These are phyloP conservation scores for Meghimatium bilineatum DNA, from an alignment of 2,888 invertebrate species.

Conservation along the genomic window DNA sequence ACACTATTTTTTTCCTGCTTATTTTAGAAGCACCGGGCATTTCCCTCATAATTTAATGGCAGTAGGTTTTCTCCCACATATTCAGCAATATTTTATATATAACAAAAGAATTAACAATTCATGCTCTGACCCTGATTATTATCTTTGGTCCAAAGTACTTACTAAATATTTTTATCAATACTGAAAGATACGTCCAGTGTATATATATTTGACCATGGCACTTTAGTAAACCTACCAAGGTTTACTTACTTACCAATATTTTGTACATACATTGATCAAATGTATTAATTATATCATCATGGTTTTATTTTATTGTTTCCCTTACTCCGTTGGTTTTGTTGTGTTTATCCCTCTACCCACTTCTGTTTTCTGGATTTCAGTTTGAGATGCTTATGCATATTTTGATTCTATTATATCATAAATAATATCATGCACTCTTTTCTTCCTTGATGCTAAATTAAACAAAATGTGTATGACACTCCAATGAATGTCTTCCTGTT, in stretches of 20 bases:
- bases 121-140: no score
- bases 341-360: neutral
- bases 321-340: neutral
- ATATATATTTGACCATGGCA: slow-evolving; percentile 12
- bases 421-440: slow-evolving; percentile 43
- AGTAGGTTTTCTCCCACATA: no score
- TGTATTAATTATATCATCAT: neutral
- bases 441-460: slow-evolving; percentile 42
- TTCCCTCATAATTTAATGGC: no score
- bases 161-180: neutral
- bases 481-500: neutral
- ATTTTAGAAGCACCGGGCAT: no score
- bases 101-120: no score
- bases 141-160: neutral
- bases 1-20: no score
- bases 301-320: neutral
- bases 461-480: slow-evolving; percentile 46
- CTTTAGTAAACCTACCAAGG: neutral
- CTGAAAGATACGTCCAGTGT: slow-evolving; percentile 15
- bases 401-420: slow-evolving; percentile 24
- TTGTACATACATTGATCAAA: slow-evolving; percentile 11
- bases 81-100: no score
- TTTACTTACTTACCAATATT: slow-evolving; percentile 12
- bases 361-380: neutral
- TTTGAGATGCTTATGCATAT: slow-evolving; percentile 19